Evolutionary conservation across 1,140 invertebrate genomes (phyloP).

Genomic region (Lepidurus arcticus): DNA sequence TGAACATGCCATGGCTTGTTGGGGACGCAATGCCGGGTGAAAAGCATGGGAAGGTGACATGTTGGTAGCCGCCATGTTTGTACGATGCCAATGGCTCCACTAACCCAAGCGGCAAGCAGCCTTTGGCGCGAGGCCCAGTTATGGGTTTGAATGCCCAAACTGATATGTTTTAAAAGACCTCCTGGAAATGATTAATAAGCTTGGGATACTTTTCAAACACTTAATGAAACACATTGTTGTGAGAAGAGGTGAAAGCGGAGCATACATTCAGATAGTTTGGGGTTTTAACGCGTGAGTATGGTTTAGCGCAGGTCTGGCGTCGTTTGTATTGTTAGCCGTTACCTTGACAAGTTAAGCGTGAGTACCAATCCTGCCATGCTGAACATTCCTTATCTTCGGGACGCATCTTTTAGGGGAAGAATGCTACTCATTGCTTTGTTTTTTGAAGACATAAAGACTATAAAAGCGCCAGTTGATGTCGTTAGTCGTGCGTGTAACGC

Average conservation of each 20-base stretch:
- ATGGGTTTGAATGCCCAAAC: not conserved
- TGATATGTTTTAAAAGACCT: not conserved
- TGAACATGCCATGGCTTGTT: not conserved
- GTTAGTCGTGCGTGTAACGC: not conserved
- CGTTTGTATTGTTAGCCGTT: conserved; percentile 1
- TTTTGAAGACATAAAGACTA: too few species aligned
- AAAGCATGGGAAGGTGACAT: conserved; percentile 21
- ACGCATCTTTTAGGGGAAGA: not conserved
- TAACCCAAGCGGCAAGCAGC: not conserved
- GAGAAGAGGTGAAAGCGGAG: too few species aligned
- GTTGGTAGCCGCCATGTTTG: conserved; percentile 17
- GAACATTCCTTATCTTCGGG: not conserved
- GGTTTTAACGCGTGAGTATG: too few species aligned
- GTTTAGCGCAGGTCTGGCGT: not conserved
- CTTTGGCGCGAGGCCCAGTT: conserved; percentile 12
- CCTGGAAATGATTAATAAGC: too few species aligned
- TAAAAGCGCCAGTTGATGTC: too few species aligned
- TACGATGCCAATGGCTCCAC: not conserved
- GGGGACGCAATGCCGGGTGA: not conserved
- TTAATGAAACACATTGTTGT: too few species aligned
- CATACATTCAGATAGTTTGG: too few species aligned
- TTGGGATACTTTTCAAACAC: too few species aligned
- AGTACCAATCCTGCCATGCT: not conserved
- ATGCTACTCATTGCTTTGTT: not conserved
- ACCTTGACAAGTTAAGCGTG: not conserved